These are phyloP conservation scores for Tigriopus californicus DNA, from an alignment of 2,888 invertebrate genomes.

Conservation along the genomic window DNA sequence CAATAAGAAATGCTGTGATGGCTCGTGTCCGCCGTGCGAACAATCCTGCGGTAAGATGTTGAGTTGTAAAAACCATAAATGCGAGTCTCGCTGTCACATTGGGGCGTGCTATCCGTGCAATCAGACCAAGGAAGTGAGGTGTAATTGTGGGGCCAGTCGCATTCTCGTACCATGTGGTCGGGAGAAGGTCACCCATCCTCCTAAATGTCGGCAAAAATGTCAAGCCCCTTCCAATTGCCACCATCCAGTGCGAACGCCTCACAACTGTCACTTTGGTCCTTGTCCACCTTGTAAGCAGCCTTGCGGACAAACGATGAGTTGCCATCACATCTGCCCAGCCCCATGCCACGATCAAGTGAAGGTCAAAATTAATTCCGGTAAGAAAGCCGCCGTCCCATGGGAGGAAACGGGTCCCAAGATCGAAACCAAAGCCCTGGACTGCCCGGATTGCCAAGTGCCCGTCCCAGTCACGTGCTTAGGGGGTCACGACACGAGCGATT, in stretches of 20 bases:
- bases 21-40: constrained; percentile 56
- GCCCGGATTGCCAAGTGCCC: constrained; percentile 36
- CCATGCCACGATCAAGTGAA: constrained; percentile 57
- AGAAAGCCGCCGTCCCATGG: constrained; percentile 32
- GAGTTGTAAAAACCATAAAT: constrained; percentile 71
- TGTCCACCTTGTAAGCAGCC: constrained; percentile 62
- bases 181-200: constrained; percentile 51
- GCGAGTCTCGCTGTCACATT: constrained; percentile 54
- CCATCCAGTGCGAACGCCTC: constrained; percentile 48
- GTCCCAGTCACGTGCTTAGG: constrained; percentile 41
- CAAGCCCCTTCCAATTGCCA: constrained; percentile 63
- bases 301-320: constrained; percentile 42
- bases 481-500: constrained; percentile 27
- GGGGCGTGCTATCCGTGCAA: constrained; percentile 70
- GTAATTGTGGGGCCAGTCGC: constrained; percentile 58
- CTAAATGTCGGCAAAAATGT: constrained; percentile 53
- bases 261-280: constrained; percentile 60
- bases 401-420: constrained; percentile 24
- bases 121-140: constrained; percentile 27
- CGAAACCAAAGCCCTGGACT: constrained; percentile 28
- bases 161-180: constrained; percentile 69
- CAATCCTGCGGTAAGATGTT: constrained; percentile 62
- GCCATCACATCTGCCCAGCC: constrained; percentile 47
- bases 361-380: constrained; percentile 35
- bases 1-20: constrained; percentile 73